Evolutionary conservation across 2,797 vertebrate species (phyloP), one percentile per base, ranked within the genome.

Genomic region (Malacoctenus gilli): DNA sequence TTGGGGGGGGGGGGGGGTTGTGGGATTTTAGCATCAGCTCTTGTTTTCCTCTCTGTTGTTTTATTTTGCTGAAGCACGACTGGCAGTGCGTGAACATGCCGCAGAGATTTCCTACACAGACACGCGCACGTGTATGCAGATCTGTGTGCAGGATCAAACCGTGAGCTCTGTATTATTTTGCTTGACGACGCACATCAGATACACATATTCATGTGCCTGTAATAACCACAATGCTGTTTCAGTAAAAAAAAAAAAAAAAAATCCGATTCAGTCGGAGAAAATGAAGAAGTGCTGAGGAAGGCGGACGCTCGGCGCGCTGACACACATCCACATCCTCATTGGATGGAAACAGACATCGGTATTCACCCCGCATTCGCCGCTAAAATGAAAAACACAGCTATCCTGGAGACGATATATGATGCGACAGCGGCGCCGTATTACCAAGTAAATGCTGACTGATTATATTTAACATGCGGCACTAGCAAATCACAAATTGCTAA

Each of bases 391-490:
- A 55, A 64, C 65, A 52, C 19, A 50, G 52, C 49, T 21, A 28
- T 50, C 23, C 55, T 7, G 43, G 44, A 65, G 67, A 72, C 68
- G 55, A 73, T 69, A 74, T 75, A 41, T 75, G 51, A 55, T 66
- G 57, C 80, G 83, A 87, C 83, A 85, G 73, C 49, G 49, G 34
- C 59, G 66, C 58, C 70, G 72, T 75, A 79, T 85, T 79, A 77
- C 75, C 53, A 34, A 59, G 79, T 87, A 88, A 86, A 85, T 77
- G 75, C 82, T 84, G 87, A 87, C 69, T 85, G 84, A 86, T 87
- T 86, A 68, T 58, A 79, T 87, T 90, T 79, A 84, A 80, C 82
- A 71, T 87, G 82, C 83, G 71, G 70, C 75, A 56, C 63, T 59
- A 43, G 78, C 71, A 73, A 77, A 77, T 70, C 72, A 48, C 56